Base-by-base conservation (phyloP, 2,888 invertebrate genomes). In the Lycophotia porphyrea region DNA sequence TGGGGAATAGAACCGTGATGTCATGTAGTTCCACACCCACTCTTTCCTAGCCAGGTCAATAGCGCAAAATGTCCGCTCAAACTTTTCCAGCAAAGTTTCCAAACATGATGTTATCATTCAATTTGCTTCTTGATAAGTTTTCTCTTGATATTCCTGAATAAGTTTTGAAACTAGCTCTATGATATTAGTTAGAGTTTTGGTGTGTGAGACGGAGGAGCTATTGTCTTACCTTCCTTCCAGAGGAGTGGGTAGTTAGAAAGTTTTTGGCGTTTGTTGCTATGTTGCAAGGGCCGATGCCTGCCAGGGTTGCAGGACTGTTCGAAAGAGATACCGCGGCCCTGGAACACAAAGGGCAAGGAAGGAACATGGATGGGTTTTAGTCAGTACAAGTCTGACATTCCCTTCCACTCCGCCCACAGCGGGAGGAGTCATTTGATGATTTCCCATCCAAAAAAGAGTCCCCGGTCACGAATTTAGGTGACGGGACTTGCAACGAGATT, bases 81-180 rank as follows among this genome's bases (percentile, higher is more conserved):
- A 84, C 39, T 67, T 72, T 72, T 58, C 74, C 67, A 47, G 52
- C 27, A 0, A 76, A 82, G 74, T 82, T 74, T 49, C 58, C 76
- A 73, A 68, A 69, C 71, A 64, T 78, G 71, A 82, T 86, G 86
- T 86, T 86, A 84, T 86, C 84, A 86, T 86, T 86, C 82, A 86
- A 86, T 86, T 86, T 82, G 64, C 68, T 65, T 47, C 55, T 78
- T 79, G 77, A 78, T 75, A 82, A 82, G 74, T 82, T 82, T 70
- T 27, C 65, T 58, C 76, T 71, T 72, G 64, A 70, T 84, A 76
- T 86, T 82, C 76, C 24, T 66, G 76, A 74, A 68, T 72, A 78
- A 76, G 78, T 82, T 86, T 73, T 34, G 44, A 69, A 85, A 86
- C 84, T 86, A 80, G 47, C 61, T 66, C 49, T 55, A 68, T 73